phyloP scores from a whole-genome alignment of 2,797 vertebrate genomes.

The Typhlichthys eigenmanni region DNA sequence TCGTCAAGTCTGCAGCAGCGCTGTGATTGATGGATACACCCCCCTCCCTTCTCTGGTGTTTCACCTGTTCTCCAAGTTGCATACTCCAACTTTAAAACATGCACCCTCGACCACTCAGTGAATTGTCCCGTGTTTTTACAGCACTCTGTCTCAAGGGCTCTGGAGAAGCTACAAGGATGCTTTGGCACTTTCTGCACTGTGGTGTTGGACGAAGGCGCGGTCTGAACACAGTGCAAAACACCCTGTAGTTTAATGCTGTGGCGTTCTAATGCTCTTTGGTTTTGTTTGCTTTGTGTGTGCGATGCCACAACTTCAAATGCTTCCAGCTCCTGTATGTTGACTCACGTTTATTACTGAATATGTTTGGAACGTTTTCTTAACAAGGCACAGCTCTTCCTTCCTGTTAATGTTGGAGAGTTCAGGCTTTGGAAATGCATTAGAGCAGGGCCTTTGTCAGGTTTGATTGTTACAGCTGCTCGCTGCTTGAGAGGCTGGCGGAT shows the following conservation, averaged over 20 bases:
- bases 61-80: constrained; percentile 14
- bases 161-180: background rate
- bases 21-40: background rate
- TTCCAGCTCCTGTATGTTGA: background rate
- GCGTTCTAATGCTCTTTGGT: background rate
- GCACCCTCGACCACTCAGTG: constrained; percentile 18
- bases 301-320: constrained; percentile 17
- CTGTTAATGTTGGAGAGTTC: constrained; percentile 9
- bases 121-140: constrained; percentile 31
- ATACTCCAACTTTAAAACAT: constrained; percentile 12
- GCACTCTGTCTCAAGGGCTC: constrained; percentile 18
- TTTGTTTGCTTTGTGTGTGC: constrained; percentile 22
- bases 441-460: constrained; percentile 5
- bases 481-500: background rate
- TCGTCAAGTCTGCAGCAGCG: too few relatives aligned
- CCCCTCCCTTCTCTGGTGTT: background rate
- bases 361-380: too few relatives aligned
- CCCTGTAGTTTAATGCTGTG: constrained; percentile 10
- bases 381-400: too few relatives aligned
- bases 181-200: constrained; percentile 1
- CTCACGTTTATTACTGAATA: constrained; percentile 10
- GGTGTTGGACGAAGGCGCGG: too few relatives aligned
- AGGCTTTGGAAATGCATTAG: background rate
- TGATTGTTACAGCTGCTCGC: constrained; percentile 1
- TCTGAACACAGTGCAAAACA: constrained; percentile 1